Conservation (phyloP, 1,140 invertebrate genomes). For the Leguminivora glycinivorella region DNA sequence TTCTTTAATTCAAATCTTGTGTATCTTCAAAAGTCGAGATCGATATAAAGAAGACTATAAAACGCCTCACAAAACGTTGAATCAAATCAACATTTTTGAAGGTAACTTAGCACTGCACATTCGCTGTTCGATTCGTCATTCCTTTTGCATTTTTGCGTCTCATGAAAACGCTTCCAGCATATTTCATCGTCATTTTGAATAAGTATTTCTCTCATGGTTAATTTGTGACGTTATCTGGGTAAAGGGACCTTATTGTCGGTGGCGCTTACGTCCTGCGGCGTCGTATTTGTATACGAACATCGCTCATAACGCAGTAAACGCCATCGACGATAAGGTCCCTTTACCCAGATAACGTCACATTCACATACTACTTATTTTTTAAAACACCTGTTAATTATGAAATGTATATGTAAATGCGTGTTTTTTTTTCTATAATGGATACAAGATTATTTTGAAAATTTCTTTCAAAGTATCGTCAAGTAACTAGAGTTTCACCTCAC, state of each 20-base stretch:
- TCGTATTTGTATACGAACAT: too few species aligned
- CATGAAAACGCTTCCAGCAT: not conserved
- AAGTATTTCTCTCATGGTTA: not conserved
- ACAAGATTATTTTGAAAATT: not conserved
- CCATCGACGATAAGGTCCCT: too few species aligned
- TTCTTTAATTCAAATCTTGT: slow-evolving; percentile 42
- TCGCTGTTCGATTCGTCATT: slow-evolving; percentile 30
- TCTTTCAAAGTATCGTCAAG: not conserved
- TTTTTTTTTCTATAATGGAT: not conserved
- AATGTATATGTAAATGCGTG: too few species aligned
- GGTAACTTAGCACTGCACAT: slow-evolving; percentile 60
- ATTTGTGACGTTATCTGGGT: too few species aligned
- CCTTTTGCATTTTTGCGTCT: slow-evolving; percentile 18
- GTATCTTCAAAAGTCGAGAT: not conserved
- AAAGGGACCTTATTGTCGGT: too few species aligned
- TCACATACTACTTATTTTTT: too few species aligned
- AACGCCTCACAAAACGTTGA: slow-evolving; percentile 78
- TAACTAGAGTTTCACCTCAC: not conserved
- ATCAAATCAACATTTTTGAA: slow-evolving; percentile 75
- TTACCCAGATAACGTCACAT: too few species aligned
- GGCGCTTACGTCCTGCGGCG: too few species aligned
- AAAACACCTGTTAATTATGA: not conserved
- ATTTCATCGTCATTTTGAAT: not conserved
- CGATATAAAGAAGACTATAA: slow-evolving; percentile 36
- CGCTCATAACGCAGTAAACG: too few species aligned